phyloP scores from a whole-genome alignment of 2,888 invertebrate species.

The Phaedon cochleariae region DNA sequence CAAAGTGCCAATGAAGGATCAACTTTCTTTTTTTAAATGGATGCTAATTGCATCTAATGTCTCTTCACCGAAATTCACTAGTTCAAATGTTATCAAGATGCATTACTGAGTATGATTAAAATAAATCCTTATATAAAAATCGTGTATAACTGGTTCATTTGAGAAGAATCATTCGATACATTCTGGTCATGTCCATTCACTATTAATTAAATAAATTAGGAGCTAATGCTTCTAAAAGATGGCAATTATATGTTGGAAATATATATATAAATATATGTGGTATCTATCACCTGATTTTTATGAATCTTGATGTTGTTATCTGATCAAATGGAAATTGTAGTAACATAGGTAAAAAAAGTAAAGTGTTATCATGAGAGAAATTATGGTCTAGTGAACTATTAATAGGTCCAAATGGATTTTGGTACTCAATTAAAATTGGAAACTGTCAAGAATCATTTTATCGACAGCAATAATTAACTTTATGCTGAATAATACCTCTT shows the following conservation, averaged over 20 bases:
- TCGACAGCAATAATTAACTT: not conserved
- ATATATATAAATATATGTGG: constrained; percentile 2
- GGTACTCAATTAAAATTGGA: too few relatives aligned
- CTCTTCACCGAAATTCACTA: too few relatives aligned
- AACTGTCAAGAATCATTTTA: too few relatives aligned
- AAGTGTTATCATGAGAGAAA: not conserved
- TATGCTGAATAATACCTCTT: not conserved
- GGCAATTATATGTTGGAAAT: constrained; percentile 13
- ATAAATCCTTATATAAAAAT: too few relatives aligned
- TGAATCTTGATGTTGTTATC: not conserved
- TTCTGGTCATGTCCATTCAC: not conserved
- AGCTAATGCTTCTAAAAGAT: constrained; percentile 14
- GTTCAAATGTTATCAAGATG: too few relatives aligned
- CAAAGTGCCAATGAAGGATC: too few relatives aligned
- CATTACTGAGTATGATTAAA: too few relatives aligned
- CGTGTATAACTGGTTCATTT: not conserved
- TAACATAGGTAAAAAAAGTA: not conserved
- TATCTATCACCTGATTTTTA: not conserved
- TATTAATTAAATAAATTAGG: constrained; percentile 18
- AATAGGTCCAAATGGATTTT: too few relatives aligned
- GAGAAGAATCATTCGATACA: not conserved
- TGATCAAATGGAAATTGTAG: not conserved
- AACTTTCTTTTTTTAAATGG: too few relatives aligned
- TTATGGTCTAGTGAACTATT: not conserved
- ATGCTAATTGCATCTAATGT: too few relatives aligned